phyloP scores from a whole-genome alignment of 2,888 invertebrate genomes.

The Acronicta leporina region DNA sequence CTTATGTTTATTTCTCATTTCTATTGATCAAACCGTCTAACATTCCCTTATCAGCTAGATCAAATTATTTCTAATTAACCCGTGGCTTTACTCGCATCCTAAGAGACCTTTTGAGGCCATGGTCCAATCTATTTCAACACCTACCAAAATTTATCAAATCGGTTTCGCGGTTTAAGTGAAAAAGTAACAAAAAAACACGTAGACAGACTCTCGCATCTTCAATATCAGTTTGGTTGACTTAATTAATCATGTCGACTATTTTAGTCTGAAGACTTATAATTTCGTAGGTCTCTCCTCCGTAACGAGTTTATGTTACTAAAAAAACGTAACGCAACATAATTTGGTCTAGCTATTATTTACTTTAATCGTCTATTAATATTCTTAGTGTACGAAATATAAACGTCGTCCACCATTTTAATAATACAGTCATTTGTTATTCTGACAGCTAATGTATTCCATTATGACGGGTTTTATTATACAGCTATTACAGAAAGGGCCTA shows the following conservation, averaged over 20 bases:
- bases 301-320: background rate
- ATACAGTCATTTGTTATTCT: slow-evolving; percentile 49
- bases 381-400: slow-evolving; percentile 23
- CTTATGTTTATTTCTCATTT: background rate
- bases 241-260: no score
- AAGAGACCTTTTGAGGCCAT: no score
- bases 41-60: background rate
- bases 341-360: slow-evolving; percentile 10
- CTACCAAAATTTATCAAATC: no score
- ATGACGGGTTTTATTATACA: slow-evolving; percentile 22
- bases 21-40: background rate
- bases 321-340: background rate
- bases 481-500: slow-evolving; percentile 27
- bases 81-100: no score
- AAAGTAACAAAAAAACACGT: no score
- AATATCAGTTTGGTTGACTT: no score
- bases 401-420: slow-evolving; percentile 26
- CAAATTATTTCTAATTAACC: background rate
- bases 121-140: no score
- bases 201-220: no score
- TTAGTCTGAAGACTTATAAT: background rate
- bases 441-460: slow-evolving; percentile 45
- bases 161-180: no score
- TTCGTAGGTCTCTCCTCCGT: background rate
- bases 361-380: slow-evolving; percentile 12